Evolutionary conservation across 2,888 invertebrate species (phyloP), one percentile per base, ranked within the genome.

Genomic region (Adelphocoris suturalis): DNA sequence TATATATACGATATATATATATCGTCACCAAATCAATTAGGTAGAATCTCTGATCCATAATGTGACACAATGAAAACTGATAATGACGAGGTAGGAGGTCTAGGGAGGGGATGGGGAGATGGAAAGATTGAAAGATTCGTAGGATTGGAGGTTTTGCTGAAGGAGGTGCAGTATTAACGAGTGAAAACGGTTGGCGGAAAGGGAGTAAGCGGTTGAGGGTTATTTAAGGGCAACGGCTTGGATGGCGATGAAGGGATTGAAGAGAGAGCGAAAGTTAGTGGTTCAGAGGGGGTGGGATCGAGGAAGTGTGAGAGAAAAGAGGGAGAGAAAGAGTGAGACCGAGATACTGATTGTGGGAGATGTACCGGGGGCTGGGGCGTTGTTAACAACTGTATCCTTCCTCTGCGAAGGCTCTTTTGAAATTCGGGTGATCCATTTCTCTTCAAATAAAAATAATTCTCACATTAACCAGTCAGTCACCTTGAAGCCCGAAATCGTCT

Each of bases 141-240:
- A 23, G 19, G 68, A 68, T 68, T 27, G 68, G 68, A 68, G 23
- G 23, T 68, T 68, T 68, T 23, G 23, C 68, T 23, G 68, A 11
- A 19, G 23, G 68, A 23, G 68, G 68, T 68, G 68, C 68, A 23
- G 68, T 68, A 68, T 68, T 68, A 68, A 68, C 68, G 68, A 68
- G 68, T 68, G 68, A 68, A 68, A 68, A 68, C 68, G 68, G 68
- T 68, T 68, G 68, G 68, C 68, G 68, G 68, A 68, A 68, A 68
- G 23, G 68, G 68, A 23, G 68, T 68, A 23, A 23, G 68, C 68
- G 68, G 23, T 68, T 68, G 68, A 68, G 68, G 68, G 68, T 68
- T 68, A 68, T 68, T 68, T 68, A 68, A 19, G 68, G 9, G 68
- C 68, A 68, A 23, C 68, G 68, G 23, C 23, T 68, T 23, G 23